Evolutionary conservation across 2,113 vertebrate genomes (phyloP).

Genomic region (Tamias sibiricus): DNA sequence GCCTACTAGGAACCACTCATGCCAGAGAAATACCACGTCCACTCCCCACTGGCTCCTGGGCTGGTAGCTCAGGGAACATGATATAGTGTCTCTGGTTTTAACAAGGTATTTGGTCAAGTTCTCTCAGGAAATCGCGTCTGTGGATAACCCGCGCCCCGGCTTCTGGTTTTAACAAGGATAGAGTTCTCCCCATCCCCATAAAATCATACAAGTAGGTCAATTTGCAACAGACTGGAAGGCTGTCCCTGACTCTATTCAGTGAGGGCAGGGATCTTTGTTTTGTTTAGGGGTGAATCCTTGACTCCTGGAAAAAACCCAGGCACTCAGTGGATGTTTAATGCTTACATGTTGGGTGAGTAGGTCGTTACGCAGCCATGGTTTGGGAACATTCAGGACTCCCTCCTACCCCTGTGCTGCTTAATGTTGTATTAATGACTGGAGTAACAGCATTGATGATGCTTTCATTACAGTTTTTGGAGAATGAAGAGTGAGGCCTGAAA

Average conservation of each 20-base stretch:
- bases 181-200: too few species aligned
- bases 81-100: background rate
- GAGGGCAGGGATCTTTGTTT: background rate
- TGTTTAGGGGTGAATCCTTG: background rate
- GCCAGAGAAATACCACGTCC: background rate
- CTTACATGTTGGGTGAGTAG: background rate
- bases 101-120: too few species aligned
- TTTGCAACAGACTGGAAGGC: background rate
- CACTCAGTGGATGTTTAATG: background rate
- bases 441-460: background rate
- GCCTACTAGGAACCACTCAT: background rate
- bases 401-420: background rate
- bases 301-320: background rate
- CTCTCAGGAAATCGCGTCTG: too few species aligned
- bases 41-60: background rate
- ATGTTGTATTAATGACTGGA: background rate
- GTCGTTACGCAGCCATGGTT: background rate
- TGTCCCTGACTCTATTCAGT: background rate
- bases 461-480: background rate
- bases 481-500: background rate
- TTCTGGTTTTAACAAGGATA: too few species aligned
- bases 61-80: background rate
- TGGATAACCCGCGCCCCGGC: too few species aligned
- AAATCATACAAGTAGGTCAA: background rate
- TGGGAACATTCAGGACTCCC: background rate